phyloP scores from a whole-genome alignment of 2,113 vertebrate genomes.

The Phyllopteryx taeniolatus region DNA sequence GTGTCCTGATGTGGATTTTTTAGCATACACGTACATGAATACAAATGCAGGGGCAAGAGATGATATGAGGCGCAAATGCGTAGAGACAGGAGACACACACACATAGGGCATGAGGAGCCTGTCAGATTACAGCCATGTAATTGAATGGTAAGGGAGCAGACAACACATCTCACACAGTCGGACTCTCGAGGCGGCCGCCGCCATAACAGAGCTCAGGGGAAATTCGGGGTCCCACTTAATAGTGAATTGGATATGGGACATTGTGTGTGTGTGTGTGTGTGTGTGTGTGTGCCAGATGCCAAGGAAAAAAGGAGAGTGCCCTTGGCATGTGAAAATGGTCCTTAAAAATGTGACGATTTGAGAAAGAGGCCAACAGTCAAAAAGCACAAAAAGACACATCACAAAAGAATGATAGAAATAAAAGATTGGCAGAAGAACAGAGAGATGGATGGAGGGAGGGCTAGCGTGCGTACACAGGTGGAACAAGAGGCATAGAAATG shows the following conservation, averaged over 20 bases:
- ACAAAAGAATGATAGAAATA: constrained; percentile 3
- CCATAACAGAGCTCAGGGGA: constrained; percentile 66
- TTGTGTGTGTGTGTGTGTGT: constrained; percentile 31
- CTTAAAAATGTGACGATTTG: constrained; percentile 38
- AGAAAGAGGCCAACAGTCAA: constrained; percentile 26
- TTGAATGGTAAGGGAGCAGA: constrained; percentile 72
- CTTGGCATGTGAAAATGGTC: constrained; percentile 43
- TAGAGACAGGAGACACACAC: not conserved
- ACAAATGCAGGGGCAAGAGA: constrained; percentile 18
- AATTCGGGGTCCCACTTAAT: constrained; percentile 65
- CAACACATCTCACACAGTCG: constrained; percentile 68
- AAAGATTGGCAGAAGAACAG: constrained; percentile 5
- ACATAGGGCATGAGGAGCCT: constrained; percentile 65
- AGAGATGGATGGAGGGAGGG: not conserved
- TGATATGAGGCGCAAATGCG: not conserved
- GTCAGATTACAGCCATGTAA: constrained; percentile 74
- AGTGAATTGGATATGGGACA: constrained; percentile 60
- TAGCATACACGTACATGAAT: constrained; percentile 1
- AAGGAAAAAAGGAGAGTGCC: constrained; percentile 33
- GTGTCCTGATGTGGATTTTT: not conserved
- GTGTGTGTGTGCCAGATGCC: constrained; percentile 25
- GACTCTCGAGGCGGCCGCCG: constrained; percentile 61
- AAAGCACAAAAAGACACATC: not conserved
- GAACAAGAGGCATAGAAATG: constrained; percentile 9
- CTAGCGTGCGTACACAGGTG: not conserved